phyloP scores from a whole-genome alignment of 2,113 vertebrate species.

The Ctenomys sociabilis region DNA sequence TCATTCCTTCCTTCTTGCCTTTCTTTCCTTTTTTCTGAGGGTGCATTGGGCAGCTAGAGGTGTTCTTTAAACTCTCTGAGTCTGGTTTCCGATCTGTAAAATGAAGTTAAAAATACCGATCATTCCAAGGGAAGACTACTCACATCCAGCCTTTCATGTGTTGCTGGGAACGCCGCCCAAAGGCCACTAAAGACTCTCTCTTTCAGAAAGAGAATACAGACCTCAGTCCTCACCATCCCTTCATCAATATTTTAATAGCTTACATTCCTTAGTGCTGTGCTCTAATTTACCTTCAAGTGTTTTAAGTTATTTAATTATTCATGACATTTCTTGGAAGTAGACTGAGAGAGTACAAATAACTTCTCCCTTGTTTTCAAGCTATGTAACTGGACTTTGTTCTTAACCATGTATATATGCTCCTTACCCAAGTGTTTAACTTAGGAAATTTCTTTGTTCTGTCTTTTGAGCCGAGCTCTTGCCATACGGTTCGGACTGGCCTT shows the following conservation, averaged over 20 bases:
- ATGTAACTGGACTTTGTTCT: neutral
- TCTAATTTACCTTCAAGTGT: constrained; percentile 41
- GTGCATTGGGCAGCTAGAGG: neutral
- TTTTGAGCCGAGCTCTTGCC: neutral
- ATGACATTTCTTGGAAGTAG: constrained; percentile 53
- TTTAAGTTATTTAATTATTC: constrained; percentile 45
- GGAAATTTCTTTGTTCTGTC: neutral
- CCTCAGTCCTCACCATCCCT: neutral
- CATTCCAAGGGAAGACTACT: neutral
- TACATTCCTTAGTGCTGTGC: neutral
- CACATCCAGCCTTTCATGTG: neutral
- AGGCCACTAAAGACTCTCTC: neutral
- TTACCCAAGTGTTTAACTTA: neutral
- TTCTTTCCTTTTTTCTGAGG: neutral
- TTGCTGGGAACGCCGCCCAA: neutral
- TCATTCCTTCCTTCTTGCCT: neutral
- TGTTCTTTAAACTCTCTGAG: neutral
- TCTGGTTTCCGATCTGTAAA: neutral
- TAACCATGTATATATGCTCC: neutral
- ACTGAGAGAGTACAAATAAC: constrained; percentile 20
- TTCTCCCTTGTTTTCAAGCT: constrained; percentile 7
- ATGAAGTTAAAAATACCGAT: neutral
- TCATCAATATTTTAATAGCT: constrained; percentile 40
- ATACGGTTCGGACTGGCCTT: neutral
- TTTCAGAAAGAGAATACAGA: constrained; percentile 10